These are phyloP conservation scores for Pristionchus mayeri DNA, from an alignment of 2,888 invertebrate genomes.

Conservation along the genomic window DNA sequence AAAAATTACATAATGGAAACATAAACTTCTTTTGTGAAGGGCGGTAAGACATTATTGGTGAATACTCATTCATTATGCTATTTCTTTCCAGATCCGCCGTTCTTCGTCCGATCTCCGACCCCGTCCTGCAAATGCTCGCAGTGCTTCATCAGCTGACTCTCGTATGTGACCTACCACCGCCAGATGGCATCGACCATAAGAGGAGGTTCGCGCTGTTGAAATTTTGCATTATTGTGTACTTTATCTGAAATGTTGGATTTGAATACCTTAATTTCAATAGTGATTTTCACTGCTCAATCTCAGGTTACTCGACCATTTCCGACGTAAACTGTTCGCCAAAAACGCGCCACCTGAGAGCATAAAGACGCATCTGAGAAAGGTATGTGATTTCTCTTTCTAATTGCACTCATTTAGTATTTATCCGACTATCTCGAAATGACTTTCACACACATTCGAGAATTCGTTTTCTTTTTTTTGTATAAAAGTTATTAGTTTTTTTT, in stretches of 20 bases:
- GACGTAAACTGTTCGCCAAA: conserved; percentile 56
- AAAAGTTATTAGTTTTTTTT: no score
- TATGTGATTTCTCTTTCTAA: no score
- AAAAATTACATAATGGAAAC: not conserved
- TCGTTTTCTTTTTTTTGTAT: no score
- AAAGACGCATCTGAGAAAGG: conserved; percentile 65
- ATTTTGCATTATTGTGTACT: no score
- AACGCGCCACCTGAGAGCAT: conserved; percentile 56
- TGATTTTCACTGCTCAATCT: no score
- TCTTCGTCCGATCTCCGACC: conserved; percentile 64
- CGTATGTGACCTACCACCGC: conserved; percentile 45
- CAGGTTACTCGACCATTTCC: conserved; percentile 64
- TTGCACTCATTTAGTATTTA: no score
- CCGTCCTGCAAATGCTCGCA: conserved; percentile 62
- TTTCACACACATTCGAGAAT: no score
- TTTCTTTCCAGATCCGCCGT: conserved; percentile 59
- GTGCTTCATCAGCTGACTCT: conserved; percentile 60
- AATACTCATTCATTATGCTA: no score
- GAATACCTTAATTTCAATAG: no score
- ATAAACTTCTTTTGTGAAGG: not conserved
- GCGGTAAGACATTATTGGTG: no score
- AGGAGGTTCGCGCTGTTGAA: conserved; percentile 9
- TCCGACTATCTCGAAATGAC: no score
- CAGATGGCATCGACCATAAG: conserved; percentile 28
- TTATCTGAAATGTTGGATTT: no score